phyloP scores from a whole-genome alignment of 2,113 vertebrate species.

The Mobula birostris region DNA sequence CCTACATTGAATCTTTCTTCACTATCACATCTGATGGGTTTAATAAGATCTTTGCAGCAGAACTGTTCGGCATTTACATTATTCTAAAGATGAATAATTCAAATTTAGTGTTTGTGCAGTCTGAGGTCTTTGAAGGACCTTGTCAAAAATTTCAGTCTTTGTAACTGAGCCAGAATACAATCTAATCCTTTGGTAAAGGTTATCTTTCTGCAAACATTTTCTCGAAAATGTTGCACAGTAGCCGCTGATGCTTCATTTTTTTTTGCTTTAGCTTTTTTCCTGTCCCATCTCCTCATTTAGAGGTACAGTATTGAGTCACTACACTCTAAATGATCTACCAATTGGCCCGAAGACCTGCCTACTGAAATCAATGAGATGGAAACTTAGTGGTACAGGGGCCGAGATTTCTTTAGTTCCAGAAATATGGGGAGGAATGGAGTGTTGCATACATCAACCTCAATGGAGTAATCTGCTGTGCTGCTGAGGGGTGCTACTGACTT shows the following conservation, averaged over 20 bases:
- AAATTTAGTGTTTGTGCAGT: background rate
- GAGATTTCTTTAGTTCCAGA: background rate
- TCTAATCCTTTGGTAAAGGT: background rate
- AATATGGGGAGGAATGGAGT: background rate
- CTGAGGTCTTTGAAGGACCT: background rate
- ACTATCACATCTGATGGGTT: background rate
- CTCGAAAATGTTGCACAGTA: background rate
- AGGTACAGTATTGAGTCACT: background rate
- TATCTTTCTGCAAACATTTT: background rate
- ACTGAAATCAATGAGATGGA: background rate
- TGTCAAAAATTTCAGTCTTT: background rate
- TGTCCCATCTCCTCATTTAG: background rate
- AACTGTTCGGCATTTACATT: background rate
- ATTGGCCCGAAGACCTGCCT: background rate
- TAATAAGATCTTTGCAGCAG: background rate
- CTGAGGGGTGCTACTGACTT: background rate
- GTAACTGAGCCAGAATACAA: background rate
- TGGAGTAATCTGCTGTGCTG: background rate
- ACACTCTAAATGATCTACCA: background rate
- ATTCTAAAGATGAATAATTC: slow-evolving; percentile 19
- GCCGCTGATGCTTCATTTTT: background rate
- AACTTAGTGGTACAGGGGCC: background rate
- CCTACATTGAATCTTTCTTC: background rate
- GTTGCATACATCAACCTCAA: background rate
- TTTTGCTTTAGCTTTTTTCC: slow-evolving; percentile 46